phyloP scores from a whole-genome alignment of 2,888 invertebrate species.

The Apantesis nais region DNA sequence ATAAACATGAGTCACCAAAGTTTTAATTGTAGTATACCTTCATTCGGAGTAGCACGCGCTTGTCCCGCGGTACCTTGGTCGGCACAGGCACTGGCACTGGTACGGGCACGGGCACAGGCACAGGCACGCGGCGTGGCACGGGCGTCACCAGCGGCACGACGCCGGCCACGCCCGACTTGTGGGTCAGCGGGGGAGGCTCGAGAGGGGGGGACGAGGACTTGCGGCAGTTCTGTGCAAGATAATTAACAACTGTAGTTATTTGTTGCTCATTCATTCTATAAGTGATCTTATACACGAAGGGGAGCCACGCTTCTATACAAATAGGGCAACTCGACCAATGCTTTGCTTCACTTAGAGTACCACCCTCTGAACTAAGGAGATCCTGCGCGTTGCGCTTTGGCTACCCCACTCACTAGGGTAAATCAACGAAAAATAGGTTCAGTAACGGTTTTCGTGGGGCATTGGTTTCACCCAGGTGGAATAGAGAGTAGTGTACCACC shows the following conservation, averaged over 20 bases:
- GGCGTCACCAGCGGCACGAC: conserved; percentile 49
- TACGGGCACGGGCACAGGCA: conserved; percentile 38
- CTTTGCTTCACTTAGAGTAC: too few relatives aligned
- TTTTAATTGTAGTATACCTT: conserved; percentile 55
- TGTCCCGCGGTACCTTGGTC: conserved; percentile 57
- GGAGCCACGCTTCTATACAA: background rate
- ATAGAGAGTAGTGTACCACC: too few relatives aligned
- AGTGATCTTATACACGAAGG: too few relatives aligned
- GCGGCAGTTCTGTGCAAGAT: conserved; percentile 65
- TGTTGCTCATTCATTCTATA: too few relatives aligned
- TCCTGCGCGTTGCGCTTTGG: too few relatives aligned
- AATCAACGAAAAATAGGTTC: too few relatives aligned
- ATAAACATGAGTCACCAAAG: too few relatives aligned
- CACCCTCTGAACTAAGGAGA: too few relatives aligned
- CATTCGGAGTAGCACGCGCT: conserved; percentile 70
- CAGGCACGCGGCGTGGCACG: conserved; percentile 45
- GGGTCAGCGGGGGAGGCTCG: conserved; percentile 62
- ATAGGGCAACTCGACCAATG: too few relatives aligned
- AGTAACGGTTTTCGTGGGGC: too few relatives aligned
- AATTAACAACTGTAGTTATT: background rate
- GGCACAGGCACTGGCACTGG: conserved; percentile 34
- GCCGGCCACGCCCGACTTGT: conserved; percentile 50
- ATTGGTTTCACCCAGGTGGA: too few relatives aligned
- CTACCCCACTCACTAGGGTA: too few relatives aligned
- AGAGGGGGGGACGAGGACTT: conserved; percentile 64